These are phyloP conservation scores for Edolisoma coerulescens DNA, from an alignment of 2,113 vertebrate species.

Conservation along the genomic window DNA sequence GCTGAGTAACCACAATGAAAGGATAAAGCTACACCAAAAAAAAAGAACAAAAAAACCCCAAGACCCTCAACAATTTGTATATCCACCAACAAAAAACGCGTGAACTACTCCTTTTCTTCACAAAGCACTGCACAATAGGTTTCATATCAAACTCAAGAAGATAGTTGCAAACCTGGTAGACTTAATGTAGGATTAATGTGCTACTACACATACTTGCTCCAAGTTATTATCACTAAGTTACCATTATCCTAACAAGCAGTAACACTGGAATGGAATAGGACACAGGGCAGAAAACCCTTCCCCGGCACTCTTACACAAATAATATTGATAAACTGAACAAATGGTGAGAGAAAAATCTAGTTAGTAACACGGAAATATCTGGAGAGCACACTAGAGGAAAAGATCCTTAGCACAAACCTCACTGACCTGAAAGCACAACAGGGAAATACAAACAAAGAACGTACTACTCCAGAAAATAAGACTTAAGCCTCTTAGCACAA, in stretches of 20 bases:
- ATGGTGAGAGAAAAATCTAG: rapidly evolving
- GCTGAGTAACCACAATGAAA: neutral
- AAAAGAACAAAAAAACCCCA: neutral
- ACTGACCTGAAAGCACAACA: rapidly evolving
- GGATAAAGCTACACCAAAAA: neutral
- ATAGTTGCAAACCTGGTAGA: neutral
- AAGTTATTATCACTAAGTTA: neutral
- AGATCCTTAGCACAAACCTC: neutral
- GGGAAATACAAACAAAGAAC: neutral
- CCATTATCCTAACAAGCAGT: neutral
- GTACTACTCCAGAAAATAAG: neutral
- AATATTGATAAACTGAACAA: neutral
- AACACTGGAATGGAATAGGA: too few relatives aligned
- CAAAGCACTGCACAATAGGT: neutral
- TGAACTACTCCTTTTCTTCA: neutral
- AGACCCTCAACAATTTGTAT: too few relatives aligned
- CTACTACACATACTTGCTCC: neutral
- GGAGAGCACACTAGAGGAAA: rapidly evolving
- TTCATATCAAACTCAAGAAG: neutral
- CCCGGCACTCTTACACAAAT: rapidly evolving
- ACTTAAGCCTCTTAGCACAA: neutral
- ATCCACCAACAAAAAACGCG: neutral
- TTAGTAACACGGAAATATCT: rapidly evolving
- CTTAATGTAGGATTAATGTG: neutral
- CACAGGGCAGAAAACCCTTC: neutral